phyloP scores from a whole-genome alignment of 2,888 invertebrate genomes.

The Macrosoma leucophasiata region DNA sequence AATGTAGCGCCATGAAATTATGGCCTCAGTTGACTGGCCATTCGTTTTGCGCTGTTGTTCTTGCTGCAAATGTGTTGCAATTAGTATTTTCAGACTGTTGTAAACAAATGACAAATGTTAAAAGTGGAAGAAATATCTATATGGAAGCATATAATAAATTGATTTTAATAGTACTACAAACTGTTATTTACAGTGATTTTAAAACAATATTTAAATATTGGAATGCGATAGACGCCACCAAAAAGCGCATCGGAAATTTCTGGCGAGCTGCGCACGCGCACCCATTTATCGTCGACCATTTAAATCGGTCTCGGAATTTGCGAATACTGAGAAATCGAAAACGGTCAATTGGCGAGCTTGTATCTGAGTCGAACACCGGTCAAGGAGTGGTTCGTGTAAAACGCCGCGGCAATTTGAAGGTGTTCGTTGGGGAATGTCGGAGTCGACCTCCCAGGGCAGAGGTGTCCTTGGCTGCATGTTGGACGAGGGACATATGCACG shows the following conservation, averaged over 20 bases:
- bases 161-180: too few relatives aligned
- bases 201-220: too few relatives aligned
- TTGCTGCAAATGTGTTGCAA: too few relatives aligned
- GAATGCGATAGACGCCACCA: constrained; percentile 40
- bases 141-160: too few relatives aligned
- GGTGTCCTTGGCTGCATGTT: constrained; percentile 38
- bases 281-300: constrained; percentile 37
- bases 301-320: constrained; percentile 35
- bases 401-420: constrained; percentile 11
- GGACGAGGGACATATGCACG: constrained; percentile 48
- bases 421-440: constrained; percentile 13
- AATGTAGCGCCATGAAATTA: constrained; percentile 19
- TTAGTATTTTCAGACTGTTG: too few relatives aligned
- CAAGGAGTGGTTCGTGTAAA: constrained; percentile 13
- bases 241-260: constrained; percentile 39
- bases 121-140: too few relatives aligned
- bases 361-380: constrained; percentile 13
- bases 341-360: constrained; percentile 25
- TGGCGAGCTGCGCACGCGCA: constrained; percentile 42
- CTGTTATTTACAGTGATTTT: too few relatives aligned
- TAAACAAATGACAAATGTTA: too few relatives aligned
- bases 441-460: constrained; percentile 27
- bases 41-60: too few relatives aligned
- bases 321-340: constrained; percentile 30
- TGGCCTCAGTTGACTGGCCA: too few relatives aligned